Evolutionary conservation across 2,113 vertebrate genomes (phyloP).

Genomic region (Physeter macrocephalus): DNA sequence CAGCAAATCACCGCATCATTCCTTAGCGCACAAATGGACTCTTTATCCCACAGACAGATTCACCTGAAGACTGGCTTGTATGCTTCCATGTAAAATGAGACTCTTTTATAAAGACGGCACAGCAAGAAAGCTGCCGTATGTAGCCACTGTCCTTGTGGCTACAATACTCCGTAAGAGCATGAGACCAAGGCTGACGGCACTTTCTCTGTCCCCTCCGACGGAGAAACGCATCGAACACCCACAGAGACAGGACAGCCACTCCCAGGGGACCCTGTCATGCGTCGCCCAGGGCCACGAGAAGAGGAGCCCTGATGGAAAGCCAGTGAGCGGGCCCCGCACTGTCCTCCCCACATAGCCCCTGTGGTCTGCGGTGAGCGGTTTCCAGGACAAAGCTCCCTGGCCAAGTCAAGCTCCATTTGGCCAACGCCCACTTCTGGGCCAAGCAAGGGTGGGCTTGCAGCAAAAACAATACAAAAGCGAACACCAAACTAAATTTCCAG

Average conservation of each 20-base stretch:
- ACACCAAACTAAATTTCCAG: rapidly evolving
- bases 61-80: not conserved
- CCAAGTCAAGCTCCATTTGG: too few species aligned
- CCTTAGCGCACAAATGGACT: not conserved
- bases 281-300: rapidly evolving
- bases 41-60: not conserved
- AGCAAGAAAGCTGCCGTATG: rapidly evolving
- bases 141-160: rapidly evolving
- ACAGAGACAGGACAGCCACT: rapidly evolving
- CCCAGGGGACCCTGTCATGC: not conserved
- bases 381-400: rapidly evolving
- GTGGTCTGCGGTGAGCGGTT: rapidly evolving
- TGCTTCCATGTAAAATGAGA: not conserved
- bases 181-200: rapidly evolving
- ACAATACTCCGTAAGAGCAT: rapidly evolving
- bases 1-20: rapidly evolving
- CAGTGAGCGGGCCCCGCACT: rapidly evolving
- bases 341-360: too few species aligned
- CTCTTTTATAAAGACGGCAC: rapidly evolving
- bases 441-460: not conserved
- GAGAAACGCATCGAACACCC: rapidly evolving
- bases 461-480: not conserved
- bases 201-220: rapidly evolving
- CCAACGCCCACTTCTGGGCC: not conserved
- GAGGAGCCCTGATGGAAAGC: too few species aligned